Evolutionary conservation across 2,888 invertebrate genomes (phyloP).

Genomic region (Glaucopsyche alexis): DNA sequence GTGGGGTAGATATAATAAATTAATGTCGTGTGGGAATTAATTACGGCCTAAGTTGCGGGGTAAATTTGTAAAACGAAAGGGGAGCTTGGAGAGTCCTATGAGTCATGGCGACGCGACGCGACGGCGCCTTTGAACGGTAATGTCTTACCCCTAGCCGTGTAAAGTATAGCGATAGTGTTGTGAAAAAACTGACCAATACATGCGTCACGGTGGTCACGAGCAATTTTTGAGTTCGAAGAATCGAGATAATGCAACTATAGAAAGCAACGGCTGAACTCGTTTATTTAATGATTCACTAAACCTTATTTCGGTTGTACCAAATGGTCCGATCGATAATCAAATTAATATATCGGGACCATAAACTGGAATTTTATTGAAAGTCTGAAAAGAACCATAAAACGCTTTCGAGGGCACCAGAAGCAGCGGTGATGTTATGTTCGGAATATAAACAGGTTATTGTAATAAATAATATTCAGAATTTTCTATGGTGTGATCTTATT

Average conservation of each 20-base stretch:
- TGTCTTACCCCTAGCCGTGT: conserved; percentile 54
- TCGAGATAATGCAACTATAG: conserved; percentile 10
- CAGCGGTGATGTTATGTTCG: not conserved
- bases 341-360: not conserved
- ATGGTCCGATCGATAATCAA: not conserved
- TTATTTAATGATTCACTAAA: not conserved
- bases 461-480: not conserved
- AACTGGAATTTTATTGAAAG: not conserved
- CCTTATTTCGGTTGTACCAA: not conserved
- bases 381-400: conserved; percentile 10
- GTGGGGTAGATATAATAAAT: conserved; percentile 17
- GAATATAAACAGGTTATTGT: conserved; percentile 8
- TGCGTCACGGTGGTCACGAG: conserved; percentile 12
- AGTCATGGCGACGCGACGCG: conserved; percentile 66
- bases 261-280: not conserved
- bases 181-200: conserved; percentile 10
- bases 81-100: conserved; percentile 70
- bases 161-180: not conserved
- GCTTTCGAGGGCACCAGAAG: conserved; percentile 6
- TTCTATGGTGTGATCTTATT: not conserved
- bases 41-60: conserved; percentile 54
- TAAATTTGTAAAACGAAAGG: conserved; percentile 61
- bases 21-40: conserved; percentile 50
- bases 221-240: conserved; percentile 2
- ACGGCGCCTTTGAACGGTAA: conserved; percentile 64